Evolutionary conservation across 1,140 invertebrate species (phyloP), one percentile per base, ranked within the genome.

Genomic region (Lucilia sericata): DNA sequence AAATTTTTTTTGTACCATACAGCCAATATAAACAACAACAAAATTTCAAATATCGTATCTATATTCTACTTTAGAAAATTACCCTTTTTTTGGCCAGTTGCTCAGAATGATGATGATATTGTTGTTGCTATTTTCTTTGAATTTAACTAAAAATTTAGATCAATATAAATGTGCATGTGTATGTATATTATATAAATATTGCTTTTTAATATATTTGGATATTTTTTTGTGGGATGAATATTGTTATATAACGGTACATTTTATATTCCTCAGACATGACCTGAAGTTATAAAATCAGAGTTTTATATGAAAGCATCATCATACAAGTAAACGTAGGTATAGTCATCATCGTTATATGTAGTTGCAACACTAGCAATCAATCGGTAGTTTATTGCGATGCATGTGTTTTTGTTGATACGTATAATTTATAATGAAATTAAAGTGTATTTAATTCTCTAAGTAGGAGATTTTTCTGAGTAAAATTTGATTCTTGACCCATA

Each of bases 91-190:
- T 60, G 42, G 55, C 14, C 55, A n/a, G 13, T 60, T 60, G 55
- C 14, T 17, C n/a, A 60, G 19, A 2, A 21, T 21, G 51, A 55
- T n/a, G 21, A 25, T 25, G 10, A 2, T 25, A n/a, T 2, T 70
- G 65, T 70, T 70, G 65, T 21, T 60, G 14, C n/a, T 60, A n/a
- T 60, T 70, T 70, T 70, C 65, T 21, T 70, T 21, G 65, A 70
- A 70, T 70, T 70, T 21, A 70, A 21, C 65, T 19, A 70, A 70
- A 70, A 70, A 70, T 70, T 25, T 70, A 25, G 65, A 70, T 70
- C 65, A 70, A 70, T 70, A 70, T 21, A 30, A 30, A 30, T 30
- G 25, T 30, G 3, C 25, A 30, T 30, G 25, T 30, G 25, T 30
- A n/a, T 30, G 25, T 30, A 30, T 30, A 30, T 30, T 30, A 2